Percentiles rank a stretch among this genome's conserved stretches.
Conservation (phyloP, 2,888 invertebrate genomes). For the Rhyacophila evoluta region DNA sequence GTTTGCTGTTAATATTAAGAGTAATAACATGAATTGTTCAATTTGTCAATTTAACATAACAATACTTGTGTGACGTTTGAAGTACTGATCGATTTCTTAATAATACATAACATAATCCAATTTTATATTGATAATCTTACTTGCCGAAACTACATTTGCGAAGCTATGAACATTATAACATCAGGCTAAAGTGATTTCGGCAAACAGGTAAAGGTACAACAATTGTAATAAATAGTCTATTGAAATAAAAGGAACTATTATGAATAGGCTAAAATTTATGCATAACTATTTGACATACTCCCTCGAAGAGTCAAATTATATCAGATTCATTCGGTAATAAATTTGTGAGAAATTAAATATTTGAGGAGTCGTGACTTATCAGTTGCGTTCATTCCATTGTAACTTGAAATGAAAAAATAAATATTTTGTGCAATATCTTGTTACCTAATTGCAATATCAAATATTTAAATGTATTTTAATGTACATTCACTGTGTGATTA, state of each 20-base stretch:
- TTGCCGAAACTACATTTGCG: slow-evolving; percentile 7
- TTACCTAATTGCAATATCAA: no score
- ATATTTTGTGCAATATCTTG: not conserved
- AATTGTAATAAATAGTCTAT: not conserved
- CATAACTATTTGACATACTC: not conserved
- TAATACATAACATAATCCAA: not conserved
- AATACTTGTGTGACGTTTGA: no score
- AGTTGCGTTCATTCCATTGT: not conserved
- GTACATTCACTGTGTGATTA: no score
- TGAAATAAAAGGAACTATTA: slow-evolving; percentile 3
- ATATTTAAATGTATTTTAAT: no score
- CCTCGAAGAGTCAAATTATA: not conserved
- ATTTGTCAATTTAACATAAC: no score
- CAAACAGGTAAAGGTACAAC: not conserved
- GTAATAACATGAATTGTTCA: no score
- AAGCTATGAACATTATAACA: not conserved
- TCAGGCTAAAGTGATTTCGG: not conserved
- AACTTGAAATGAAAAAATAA: not conserved
- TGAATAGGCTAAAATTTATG: not conserved
- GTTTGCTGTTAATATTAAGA: no score
- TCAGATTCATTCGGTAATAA: not conserved
- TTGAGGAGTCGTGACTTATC: not conserved
- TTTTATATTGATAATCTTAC: not conserved
- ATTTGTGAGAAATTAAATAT: not conserved
- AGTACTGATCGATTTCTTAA: not conserved